Evolutionary conservation across 1,140 invertebrate genomes (phyloP).

Genomic region (Caenorhabditis elegans): DNA sequence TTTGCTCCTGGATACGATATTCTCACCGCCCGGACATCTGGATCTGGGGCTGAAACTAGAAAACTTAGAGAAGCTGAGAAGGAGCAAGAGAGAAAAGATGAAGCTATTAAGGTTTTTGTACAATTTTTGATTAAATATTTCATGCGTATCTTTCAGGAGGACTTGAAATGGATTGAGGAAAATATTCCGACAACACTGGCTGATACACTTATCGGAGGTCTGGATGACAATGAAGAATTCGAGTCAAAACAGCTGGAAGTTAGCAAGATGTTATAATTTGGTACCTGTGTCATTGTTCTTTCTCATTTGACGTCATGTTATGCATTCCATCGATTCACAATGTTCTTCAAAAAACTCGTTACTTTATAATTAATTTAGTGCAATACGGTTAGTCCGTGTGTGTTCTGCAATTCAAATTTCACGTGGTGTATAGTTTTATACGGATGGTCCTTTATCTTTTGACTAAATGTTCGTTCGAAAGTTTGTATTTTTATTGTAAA

Average conservation of each 20-base stretch:
- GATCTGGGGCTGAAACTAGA: conserved; percentile 28
- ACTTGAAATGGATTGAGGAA: conserved; percentile 71
- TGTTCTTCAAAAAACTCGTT: too few species aligned
- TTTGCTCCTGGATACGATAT: conserved; percentile 28
- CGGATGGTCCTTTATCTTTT: not conserved
- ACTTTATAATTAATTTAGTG: not conserved
- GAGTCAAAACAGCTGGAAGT: conserved; percentile 69
- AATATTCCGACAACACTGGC: conserved; percentile 70
- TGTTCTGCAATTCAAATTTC: not conserved
- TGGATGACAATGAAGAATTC: conserved; percentile 69
- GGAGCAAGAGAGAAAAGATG: conserved; percentile 36
- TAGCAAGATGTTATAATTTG: conserved; percentile 69
- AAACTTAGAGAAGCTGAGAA: conserved; percentile 41
- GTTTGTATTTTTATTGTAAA: too few species aligned
- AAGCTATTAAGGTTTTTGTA: conserved; percentile 24
- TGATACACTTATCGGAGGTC: conserved; percentile 67
- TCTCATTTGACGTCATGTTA: not conserved
- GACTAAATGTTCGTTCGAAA: not conserved
- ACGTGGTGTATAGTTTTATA: conserved; percentile 30
- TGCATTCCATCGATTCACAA: not conserved
- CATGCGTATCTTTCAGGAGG: conserved; percentile 68
- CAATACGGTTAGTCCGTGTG: conserved; percentile 28
- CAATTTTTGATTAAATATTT: not conserved
- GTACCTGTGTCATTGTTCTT: not conserved
- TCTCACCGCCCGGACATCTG: conserved; percentile 24